These are phyloP conservation scores for Noctua janthina DNA, from an alignment of 2,888 invertebrate species.

Conservation along the genomic window DNA sequence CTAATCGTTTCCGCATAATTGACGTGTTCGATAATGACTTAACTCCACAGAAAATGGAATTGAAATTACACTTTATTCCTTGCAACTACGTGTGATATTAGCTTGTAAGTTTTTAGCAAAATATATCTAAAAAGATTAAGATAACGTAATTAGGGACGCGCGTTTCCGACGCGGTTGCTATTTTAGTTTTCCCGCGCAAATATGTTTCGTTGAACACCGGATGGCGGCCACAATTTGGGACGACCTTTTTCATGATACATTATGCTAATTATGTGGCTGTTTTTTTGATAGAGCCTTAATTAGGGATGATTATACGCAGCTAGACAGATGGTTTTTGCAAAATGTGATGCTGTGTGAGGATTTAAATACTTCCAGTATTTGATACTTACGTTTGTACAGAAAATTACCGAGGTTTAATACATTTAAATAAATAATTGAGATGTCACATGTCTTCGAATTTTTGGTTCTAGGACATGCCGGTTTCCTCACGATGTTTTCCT, in stretches of 20 bases:
- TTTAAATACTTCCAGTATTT: too few species aligned
- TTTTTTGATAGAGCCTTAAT: conserved; percentile 36
- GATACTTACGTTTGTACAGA: too few species aligned
- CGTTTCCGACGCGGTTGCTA: conserved; percentile 84
- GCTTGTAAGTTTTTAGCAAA: conserved; percentile 50
- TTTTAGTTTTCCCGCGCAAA: conserved; percentile 86
- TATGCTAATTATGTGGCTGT: conserved; percentile 53
- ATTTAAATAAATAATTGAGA: too few species aligned
- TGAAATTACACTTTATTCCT: conserved; percentile 40
- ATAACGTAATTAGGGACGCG: conserved; percentile 81
- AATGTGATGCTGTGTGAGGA: not conserved
- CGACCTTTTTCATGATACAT: conserved; percentile 63
- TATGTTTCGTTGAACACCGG: conserved; percentile 78
- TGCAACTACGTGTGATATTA: conserved; percentile 33
- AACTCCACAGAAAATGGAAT: conserved; percentile 43
- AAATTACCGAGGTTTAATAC: too few species aligned
- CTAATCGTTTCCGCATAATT: conserved; percentile 86
- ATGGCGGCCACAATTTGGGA: conserved; percentile 69
- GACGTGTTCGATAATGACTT: conserved; percentile 60
- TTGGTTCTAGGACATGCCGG: too few species aligned
- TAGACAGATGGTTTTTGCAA: conserved; percentile 3
- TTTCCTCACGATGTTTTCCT: too few species aligned
- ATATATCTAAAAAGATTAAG: conserved; percentile 51
- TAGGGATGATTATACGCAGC: conserved; percentile 23
- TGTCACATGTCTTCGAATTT: too few species aligned